Conservation (phyloP, 1,140 invertebrate species). For the Oppia nitens region DNA sequence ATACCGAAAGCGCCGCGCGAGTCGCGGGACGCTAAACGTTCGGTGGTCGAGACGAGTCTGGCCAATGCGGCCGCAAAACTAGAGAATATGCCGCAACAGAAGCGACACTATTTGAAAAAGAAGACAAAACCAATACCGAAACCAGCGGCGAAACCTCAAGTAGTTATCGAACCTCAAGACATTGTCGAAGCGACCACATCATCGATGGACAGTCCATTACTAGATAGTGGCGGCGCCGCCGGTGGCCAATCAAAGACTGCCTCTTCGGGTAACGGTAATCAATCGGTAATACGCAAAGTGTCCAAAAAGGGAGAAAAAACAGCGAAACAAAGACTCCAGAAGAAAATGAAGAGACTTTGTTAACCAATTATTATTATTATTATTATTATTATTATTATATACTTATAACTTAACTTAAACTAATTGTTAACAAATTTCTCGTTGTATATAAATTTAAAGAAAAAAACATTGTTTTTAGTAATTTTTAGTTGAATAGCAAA, state of each 20-base stretch:
- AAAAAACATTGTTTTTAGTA: too few species aligned
- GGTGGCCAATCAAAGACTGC: background rate
- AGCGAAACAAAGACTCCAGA: slow-evolving; percentile 8
- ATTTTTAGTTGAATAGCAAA: too few species aligned
- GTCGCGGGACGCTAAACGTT: background rate
- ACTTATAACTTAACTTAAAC: too few species aligned
- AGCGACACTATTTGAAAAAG: background rate
- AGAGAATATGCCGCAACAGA: background rate
- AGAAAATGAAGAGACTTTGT: slow-evolving; percentile 4
- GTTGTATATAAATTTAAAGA: too few species aligned
- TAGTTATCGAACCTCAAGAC: too few species aligned
- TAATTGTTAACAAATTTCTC: too few species aligned
- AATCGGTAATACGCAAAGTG: background rate
- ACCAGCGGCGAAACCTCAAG: too few species aligned
- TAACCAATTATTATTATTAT: too few species aligned
- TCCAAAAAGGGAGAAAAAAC: slow-evolving; percentile 7
- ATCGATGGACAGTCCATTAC: background rate
- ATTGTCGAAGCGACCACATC: too few species aligned
- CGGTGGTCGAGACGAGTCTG: background rate
- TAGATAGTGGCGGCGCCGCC: too few species aligned
- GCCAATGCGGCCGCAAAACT: background rate
- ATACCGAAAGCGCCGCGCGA: background rate
- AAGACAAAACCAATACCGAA: background rate
- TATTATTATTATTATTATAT: too few species aligned
- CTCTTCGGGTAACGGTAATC: background rate